Evolutionary conservation across 2,797 vertebrate genomes (phyloP).

Genomic region (Poeciliopsis gracilis): DNA sequence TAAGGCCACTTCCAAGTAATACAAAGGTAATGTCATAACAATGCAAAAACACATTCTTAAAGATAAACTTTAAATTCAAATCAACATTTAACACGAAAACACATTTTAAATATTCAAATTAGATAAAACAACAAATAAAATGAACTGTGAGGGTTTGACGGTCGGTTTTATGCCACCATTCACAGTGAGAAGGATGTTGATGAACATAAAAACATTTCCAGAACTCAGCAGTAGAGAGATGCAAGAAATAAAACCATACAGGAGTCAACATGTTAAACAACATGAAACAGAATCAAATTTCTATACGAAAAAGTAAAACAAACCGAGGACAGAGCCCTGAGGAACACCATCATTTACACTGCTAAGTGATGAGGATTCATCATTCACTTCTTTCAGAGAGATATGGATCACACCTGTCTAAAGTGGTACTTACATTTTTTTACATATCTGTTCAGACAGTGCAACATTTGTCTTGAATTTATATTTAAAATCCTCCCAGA

Average conservation of each 20-base stretch:
- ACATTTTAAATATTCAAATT: too few relatives aligned
- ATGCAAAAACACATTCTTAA: too few relatives aligned
- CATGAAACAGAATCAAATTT: background rate
- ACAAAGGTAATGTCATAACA: too few relatives aligned
- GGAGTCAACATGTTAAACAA: background rate
- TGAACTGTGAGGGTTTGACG: background rate
- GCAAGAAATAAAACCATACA: background rate
- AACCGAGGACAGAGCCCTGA: background rate
- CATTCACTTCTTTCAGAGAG: background rate
- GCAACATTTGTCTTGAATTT: background rate
- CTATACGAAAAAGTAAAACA: background rate
- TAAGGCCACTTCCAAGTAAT: too few relatives aligned
- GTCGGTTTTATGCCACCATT: background rate
- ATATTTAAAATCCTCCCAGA: background rate
- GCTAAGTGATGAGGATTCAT: background rate
- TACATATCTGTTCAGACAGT: background rate
- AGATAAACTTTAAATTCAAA: too few relatives aligned
- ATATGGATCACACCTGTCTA: background rate
- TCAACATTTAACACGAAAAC: too few relatives aligned
- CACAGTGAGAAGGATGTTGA: background rate
- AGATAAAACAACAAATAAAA: too few relatives aligned
- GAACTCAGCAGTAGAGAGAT: background rate
- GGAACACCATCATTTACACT: background rate
- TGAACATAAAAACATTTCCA: background rate
- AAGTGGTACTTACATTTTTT: background rate